Evolutionary conservation across 2,113 vertebrate genomes (phyloP).

Genomic region (Daphoenositta chrysoptera): DNA sequence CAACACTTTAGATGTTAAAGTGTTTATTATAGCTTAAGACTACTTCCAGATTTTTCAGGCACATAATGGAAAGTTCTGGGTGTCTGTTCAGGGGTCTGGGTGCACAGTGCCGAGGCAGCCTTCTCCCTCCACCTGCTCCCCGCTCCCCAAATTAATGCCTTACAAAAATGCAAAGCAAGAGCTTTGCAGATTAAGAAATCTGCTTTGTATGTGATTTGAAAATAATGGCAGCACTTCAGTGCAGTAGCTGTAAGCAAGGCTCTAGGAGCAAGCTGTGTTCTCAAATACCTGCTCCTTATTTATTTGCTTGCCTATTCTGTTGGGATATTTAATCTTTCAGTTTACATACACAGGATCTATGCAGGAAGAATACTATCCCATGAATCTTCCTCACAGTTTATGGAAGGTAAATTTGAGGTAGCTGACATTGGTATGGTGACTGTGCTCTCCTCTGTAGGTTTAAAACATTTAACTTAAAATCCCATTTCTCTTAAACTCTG

Average conservation of each 20-base stretch:
- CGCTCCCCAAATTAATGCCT: neutral
- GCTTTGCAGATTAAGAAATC: neutral
- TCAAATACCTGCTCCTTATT: neutral
- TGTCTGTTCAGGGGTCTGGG: neutral
- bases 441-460: neutral
- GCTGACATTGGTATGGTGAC: neutral
- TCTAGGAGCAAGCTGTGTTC: neutral
- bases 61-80: neutral
- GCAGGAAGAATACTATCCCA: neutral
- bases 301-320: neutral
- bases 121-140: neutral
- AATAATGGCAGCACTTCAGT: neutral
- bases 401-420: neutral
- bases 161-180: conserved; percentile 32
- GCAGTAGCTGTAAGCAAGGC: neutral
- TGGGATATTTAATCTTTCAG: neutral
- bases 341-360: neutral
- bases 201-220: conserved; percentile 12
- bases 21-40: neutral
- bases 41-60: neutral
- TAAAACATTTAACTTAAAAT: neutral
- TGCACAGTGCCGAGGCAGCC: neutral
- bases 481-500: neutral
- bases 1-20: neutral
- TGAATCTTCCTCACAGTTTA: neutral